Percentiles rank a stretch among this genome's conserved stretches.
phyloP scores from a whole-genome alignment of 2,888 invertebrate species.

The Liopterus haemorrhoidalis region DNA sequence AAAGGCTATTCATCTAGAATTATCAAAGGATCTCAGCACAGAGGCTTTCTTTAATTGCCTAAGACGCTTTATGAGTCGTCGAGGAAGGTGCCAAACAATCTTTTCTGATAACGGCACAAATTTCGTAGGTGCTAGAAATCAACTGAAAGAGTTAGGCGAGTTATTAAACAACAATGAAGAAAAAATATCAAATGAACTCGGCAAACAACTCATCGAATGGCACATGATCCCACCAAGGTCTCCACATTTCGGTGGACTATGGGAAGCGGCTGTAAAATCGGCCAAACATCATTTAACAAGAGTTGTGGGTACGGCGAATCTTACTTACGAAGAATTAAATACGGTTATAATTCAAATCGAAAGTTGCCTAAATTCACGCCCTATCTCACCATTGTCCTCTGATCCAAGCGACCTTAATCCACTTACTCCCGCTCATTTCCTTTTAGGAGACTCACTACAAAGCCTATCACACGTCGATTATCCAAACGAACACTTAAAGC shows the following conservation, averaged over 20 bases:
- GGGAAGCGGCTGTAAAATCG: conserved; percentile 31
- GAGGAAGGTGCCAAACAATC: conserved; percentile 19
- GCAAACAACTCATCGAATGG: conserved; percentile 21
- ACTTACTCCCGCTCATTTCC: conserved; percentile 34
- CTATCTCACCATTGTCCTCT: conserved; percentile 24
- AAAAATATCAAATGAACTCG: conserved; percentile 5
- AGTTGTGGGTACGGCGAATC: conserved; percentile 14
- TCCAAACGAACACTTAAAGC: conserved; percentile 14
- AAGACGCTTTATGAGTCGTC: conserved; percentile 25
- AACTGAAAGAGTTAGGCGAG: conserved; percentile 18
- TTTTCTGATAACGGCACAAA: conserved; percentile 30
- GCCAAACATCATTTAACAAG: conserved; percentile 29
- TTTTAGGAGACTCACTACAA: conserved; percentile 30
- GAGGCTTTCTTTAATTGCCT: conserved; percentile 27
- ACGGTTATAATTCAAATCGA: conserved; percentile 29
- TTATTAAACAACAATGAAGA: not conserved
- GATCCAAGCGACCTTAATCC: conserved; percentile 26
- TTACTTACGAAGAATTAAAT: conserved; percentile 28
- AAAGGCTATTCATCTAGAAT: conserved; percentile 28
- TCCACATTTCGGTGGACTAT: conserved; percentile 28
- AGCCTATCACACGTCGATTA: conserved; percentile 28
- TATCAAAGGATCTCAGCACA: conserved; percentile 23
- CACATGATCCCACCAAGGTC: conserved; percentile 29
- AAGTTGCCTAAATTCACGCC: conserved; percentile 28
- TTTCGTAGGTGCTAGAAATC: conserved; percentile 26